Conservation (phyloP, 2,113 vertebrate genomes). For the Naja naja region DNA sequence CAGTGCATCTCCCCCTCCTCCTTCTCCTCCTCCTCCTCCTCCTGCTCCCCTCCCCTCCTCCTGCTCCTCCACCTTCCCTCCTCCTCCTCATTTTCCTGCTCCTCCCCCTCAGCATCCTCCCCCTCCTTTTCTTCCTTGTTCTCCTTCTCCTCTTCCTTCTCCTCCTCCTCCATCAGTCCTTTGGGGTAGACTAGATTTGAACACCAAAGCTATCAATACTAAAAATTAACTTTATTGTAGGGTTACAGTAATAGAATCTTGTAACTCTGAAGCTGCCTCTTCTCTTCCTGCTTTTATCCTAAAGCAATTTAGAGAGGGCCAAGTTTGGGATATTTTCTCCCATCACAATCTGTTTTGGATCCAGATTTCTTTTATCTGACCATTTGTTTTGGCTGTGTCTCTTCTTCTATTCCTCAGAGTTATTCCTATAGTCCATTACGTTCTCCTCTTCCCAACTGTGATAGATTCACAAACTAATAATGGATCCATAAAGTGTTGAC, state of each 20-base stretch:
- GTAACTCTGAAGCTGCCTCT: neutral
- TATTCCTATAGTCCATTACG: neutral
- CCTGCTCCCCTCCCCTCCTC: neutral
- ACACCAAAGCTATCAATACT: neutral
- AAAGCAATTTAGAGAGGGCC: neutral
- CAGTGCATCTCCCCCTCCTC: neutral
- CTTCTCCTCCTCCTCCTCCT: neutral
- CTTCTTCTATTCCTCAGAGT: neutral
- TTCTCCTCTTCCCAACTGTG: neutral
- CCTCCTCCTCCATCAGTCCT: neutral
- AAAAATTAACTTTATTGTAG: neutral
- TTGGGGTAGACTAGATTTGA: neutral
- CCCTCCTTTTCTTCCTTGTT: no score
- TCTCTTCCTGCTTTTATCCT: neutral
- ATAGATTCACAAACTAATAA: neutral
- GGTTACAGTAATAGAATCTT: neutral
- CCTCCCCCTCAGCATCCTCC: neutral
- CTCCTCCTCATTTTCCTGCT: fast-evolving
- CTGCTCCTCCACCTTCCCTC: neutral
- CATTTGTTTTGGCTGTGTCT: neutral
- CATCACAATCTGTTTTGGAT: neutral
- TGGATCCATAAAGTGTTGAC: neutral
- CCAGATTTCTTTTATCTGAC: neutral
- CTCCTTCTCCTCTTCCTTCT: neutral
- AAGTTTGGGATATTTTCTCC: neutral